Conservation (phyloP, 2,797 vertebrate species). For the Coccyzus lansbergi region DNA sequence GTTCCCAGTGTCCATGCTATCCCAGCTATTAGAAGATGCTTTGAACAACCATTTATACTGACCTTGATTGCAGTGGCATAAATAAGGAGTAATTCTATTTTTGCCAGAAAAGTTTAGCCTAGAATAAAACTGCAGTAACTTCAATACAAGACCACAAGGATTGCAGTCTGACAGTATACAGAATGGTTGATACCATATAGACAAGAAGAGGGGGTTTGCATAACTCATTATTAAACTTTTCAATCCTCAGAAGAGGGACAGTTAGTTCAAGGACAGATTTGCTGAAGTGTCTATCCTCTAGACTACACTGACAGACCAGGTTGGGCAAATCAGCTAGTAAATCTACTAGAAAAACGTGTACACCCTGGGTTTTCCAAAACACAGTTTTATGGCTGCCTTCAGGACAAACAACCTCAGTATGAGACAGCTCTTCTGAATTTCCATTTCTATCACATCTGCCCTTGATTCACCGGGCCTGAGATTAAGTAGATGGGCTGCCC, state of each 20-base stretch:
- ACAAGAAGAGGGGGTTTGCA: background rate
- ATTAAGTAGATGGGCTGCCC: background rate
- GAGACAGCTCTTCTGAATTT: background rate
- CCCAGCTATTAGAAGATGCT: background rate
- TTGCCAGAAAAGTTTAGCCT: background rate
- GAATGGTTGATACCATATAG: background rate
- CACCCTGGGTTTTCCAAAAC: background rate
- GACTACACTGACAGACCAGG: background rate
- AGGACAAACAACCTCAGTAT: background rate
- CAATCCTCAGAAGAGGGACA: background rate
- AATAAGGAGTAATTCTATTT: background rate
- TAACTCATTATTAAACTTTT: background rate
- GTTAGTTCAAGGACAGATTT: background rate
- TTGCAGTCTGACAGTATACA: background rate
- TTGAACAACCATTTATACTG: background rate
- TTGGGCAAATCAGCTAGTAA: background rate
- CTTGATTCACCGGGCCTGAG: background rate
- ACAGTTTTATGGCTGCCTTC: background rate
- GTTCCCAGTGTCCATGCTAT: rapidly evolving
- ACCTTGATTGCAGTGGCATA: background rate
- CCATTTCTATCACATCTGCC: background rate
- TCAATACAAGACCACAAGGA: background rate
- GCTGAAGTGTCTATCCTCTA: background rate
- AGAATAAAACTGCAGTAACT: conserved; percentile 26
- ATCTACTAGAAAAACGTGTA: background rate